A percentile compares a stretch with the other conserved stretches of the same genome.
Evolutionary conservation across 2,797 vertebrate species (phyloP).

Genomic region (Sphenopsis melanotis): DNA sequence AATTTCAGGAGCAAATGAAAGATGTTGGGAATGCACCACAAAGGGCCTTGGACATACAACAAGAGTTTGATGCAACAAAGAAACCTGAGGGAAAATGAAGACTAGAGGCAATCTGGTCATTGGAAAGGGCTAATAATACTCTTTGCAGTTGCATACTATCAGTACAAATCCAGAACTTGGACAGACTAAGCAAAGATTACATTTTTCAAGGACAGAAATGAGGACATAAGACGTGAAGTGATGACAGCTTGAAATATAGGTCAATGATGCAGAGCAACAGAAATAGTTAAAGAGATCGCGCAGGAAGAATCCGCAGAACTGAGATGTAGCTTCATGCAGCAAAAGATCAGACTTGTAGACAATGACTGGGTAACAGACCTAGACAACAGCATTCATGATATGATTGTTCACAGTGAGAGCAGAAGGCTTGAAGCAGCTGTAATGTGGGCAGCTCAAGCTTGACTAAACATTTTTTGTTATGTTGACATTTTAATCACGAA

Average conservation of each 20-base stretch:
- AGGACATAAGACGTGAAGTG: neutral
- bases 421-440: constrained; percentile 3
- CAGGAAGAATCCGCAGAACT: neutral
- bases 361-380: constrained; percentile 30
- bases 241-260: neutral
- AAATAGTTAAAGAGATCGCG: neutral
- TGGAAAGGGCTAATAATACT: neutral
- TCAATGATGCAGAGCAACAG: neutral
- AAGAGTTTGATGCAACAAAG: neutral
- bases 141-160: neutral
- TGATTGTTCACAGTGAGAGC: constrained; percentile 14
- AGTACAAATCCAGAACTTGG: neutral
- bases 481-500: constrained; percentile 1
- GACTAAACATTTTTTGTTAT: neutral
- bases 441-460: constrained; percentile 24
- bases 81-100: neutral
- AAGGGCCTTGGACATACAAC: neutral
- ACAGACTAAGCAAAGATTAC: neutral
- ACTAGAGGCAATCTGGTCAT: neutral
- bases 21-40: neutral
- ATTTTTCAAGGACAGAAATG: neutral
- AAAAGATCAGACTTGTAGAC: neutral
- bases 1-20: neutral
- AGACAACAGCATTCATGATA: constrained; percentile 22
- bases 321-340: neutral